A percentile compares a stretch with the other conserved stretches of the same genome.
Evolutionary conservation across 2,113 vertebrate genomes (phyloP).

Genomic region (Oreochromis spilurus): DNA sequence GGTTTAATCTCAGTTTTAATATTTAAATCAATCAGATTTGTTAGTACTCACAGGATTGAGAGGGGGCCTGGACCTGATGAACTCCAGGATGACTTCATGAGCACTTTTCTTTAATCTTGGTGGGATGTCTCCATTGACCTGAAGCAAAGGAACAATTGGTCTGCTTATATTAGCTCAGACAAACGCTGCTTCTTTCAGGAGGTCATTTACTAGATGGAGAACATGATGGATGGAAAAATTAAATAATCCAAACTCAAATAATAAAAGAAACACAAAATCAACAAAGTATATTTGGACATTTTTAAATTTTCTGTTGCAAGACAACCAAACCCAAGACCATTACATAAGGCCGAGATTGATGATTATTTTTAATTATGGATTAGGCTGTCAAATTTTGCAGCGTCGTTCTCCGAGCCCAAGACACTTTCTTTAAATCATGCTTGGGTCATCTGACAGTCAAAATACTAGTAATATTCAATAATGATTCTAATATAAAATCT

Average conservation of each 20-base stretch:
- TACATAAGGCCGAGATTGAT: not conserved
- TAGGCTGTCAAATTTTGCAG: not conserved
- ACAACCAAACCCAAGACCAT: not conserved
- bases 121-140: constrained; percentile 93
- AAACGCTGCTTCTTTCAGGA: not conserved
- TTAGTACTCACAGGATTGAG: constrained; percentile 87
- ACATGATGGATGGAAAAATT: not conserved
- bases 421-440: not conserved
- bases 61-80: constrained; percentile 94
- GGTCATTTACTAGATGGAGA: not conserved
- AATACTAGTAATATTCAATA: not conserved
- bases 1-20: not conserved
- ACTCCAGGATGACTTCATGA: constrained; percentile 97
- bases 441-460: not conserved
- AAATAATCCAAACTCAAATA: not conserved
- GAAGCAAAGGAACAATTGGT: not conserved
- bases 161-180: not conserved
- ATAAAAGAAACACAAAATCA: not conserved
- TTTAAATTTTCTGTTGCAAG: not conserved
- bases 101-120: constrained; percentile 95
- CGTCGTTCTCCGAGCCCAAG: not conserved
- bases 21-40: not conserved
- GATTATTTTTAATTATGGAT: not conserved
- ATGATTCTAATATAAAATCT: not conserved
- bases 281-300: not conserved